Percentiles rank a stretch among this genome's conserved stretches.
phyloP scores from a whole-genome alignment of 2,113 vertebrate species.

The Centropus bengalensis region DNA sequence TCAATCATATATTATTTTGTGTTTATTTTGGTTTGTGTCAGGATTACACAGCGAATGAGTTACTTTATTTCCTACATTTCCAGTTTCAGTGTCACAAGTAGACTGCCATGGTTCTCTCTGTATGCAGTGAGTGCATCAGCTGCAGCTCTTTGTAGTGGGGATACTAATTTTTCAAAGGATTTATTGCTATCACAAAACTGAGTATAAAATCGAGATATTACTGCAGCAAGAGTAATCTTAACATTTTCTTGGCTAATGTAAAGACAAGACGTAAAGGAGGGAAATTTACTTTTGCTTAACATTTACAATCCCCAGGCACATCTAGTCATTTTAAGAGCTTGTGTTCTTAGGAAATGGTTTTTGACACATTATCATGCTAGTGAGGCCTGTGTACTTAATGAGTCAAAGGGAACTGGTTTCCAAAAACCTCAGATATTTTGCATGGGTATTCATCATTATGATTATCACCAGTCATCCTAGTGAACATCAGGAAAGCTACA shows the following conservation, averaged over 20 bases:
- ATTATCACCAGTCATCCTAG: slow-evolving; percentile 59
- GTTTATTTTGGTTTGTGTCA: not conserved
- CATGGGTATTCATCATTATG: slow-evolving; percentile 71
- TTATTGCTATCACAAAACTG: slow-evolving; percentile 16
- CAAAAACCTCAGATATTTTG: slow-evolving; percentile 36
- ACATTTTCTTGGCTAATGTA: not conserved
- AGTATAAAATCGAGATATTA: slow-evolving; percentile 24
- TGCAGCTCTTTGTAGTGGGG: not conserved
- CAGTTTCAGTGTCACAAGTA: not conserved
- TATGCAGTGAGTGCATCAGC: not conserved
- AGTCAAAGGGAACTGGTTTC: slow-evolving; percentile 54
- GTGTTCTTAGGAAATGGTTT: slow-evolving; percentile 37
- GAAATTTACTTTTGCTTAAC: slow-evolving; percentile 44
- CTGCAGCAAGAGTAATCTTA: not conserved
- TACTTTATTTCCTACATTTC: not conserved
- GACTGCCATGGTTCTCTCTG: not conserved
- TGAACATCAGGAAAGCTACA: slow-evolving; percentile 50
- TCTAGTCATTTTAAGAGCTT: slow-evolving; percentile 26
- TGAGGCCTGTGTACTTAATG: slow-evolving; percentile 46
- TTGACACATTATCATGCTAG: not conserved
- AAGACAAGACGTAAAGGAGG: not conserved
- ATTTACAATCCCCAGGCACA: not conserved
- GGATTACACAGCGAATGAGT: not conserved
- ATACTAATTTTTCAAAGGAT: slow-evolving; percentile 21
- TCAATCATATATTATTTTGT: not conserved